phyloP scores from a whole-genome alignment of 2,113 vertebrate genomes.

The Erythrocercus mccallii region DNA sequence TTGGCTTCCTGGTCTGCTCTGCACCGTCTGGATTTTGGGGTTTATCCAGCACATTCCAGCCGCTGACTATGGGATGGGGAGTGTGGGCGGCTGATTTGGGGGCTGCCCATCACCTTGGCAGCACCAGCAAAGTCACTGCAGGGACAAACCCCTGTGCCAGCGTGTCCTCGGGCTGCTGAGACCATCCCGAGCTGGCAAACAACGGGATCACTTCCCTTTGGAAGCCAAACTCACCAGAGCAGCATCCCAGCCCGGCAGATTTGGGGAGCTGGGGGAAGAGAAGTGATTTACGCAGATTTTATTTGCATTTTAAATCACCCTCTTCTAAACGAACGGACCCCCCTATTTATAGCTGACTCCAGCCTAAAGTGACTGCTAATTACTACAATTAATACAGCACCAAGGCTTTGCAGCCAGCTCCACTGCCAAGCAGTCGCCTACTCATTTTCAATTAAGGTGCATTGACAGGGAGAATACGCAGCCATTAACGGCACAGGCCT shows the following conservation, averaged over 20 bases:
- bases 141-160: background rate
- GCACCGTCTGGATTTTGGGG: fast-evolving
- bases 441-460: constrained; percentile 80
- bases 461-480: constrained; percentile 74
- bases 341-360: constrained; percentile 82
- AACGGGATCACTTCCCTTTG: background rate
- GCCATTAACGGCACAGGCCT: constrained; percentile 71
- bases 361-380: constrained; percentile 82
- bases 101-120: background rate
- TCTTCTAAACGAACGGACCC: constrained; percentile 70
- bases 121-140: background rate
- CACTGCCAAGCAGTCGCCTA: constrained; percentile 73
- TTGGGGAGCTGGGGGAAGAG: background rate
- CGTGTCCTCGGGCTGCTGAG: background rate
- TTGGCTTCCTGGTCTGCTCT: background rate
- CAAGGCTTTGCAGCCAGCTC: constrained; percentile 74
- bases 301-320: constrained; percentile 78
- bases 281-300: constrained; percentile 66
- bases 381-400: constrained; percentile 81
- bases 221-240: background rate
- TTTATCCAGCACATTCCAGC: background rate
- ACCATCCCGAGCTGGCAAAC: background rate
- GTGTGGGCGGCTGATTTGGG: background rate
- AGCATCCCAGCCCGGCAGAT: background rate
- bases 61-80: fast-evolving